Conservation (phyloP, 1,140 invertebrate species). For the Pseudobourletiella spinata region DNA sequence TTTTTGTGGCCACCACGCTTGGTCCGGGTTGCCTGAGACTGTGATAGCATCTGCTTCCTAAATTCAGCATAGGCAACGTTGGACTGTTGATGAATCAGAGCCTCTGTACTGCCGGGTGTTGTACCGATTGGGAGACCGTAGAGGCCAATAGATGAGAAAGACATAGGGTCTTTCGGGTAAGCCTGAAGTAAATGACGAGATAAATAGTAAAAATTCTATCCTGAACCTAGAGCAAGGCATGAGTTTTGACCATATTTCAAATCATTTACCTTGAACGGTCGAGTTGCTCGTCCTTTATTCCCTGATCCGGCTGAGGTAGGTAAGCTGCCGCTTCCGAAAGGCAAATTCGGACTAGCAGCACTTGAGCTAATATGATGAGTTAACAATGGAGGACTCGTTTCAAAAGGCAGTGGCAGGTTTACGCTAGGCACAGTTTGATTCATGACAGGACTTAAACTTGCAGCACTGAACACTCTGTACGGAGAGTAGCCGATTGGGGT, state of each 20-base stretch:
- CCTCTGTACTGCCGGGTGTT: slow-evolving; percentile 37
- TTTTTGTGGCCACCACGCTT: slow-evolving; percentile 4
- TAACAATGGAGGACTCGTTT: slow-evolving; percentile 8
- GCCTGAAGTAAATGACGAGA: slow-evolving; percentile 43
- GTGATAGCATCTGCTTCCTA: slow-evolving; percentile 53
- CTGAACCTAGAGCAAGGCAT: neutral
- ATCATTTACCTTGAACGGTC: slow-evolving; percentile 30
- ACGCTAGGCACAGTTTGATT: slow-evolving; percentile 7
- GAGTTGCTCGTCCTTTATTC: slow-evolving; percentile 23
- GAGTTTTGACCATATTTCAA: neutral
- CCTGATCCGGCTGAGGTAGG: neutral
- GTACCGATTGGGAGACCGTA: slow-evolving; percentile 38
- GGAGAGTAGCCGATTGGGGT: neutral
- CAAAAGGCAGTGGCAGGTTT: slow-evolving; percentile 1
- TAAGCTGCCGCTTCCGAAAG: neutral
- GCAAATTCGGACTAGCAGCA: neutral
- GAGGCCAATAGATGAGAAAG: slow-evolving; percentile 45
- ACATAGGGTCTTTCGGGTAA: slow-evolving; percentile 57
- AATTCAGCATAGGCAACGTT: slow-evolving; percentile 53
- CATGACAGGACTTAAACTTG: slow-evolving; percentile 12
- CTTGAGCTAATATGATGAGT: neutral
- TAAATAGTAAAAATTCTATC: neutral
- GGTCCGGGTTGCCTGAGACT: slow-evolving; percentile 41
- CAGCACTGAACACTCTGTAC: neutral
- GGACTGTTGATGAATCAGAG: slow-evolving; percentile 35